Conservation (phyloP, 2,113 vertebrate species). For the Megaceryle maxima region DNA sequence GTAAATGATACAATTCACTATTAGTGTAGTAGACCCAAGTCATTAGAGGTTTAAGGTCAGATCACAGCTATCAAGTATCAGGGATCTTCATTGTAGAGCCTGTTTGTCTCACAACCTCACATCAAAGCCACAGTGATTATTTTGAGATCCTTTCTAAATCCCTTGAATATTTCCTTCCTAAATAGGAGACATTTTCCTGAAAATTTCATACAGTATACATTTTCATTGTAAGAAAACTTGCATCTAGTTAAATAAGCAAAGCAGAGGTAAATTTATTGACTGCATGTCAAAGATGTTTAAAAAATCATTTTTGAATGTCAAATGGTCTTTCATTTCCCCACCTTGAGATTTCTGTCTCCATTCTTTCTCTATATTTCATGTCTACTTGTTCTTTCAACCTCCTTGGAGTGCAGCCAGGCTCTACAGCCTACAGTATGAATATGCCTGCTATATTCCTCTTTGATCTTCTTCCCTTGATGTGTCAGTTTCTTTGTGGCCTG, state of each 20-base stretch:
- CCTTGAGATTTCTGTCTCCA: constrained; percentile 72
- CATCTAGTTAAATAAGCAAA: constrained; percentile 56
- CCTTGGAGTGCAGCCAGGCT: constrained; percentile 70
- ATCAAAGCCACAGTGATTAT: background rate
- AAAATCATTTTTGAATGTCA: constrained; percentile 72
- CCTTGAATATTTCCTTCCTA: background rate
- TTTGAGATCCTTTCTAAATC: background rate
- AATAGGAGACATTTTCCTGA: background rate
- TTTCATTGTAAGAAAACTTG: constrained; percentile 13
- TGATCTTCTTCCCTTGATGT: constrained; percentile 80
- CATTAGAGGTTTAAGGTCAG: background rate
- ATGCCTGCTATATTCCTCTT: constrained; percentile 67
- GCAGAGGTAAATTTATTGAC: constrained; percentile 59
- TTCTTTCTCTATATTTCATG: constrained; percentile 74
- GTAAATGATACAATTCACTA: background rate
- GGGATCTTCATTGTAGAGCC: background rate
- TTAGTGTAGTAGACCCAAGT: background rate
- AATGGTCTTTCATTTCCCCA: constrained; percentile 70
- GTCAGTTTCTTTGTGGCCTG: constrained; percentile 76
- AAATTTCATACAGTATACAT: background rate
- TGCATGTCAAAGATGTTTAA: constrained; percentile 61
- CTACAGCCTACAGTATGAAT: constrained; percentile 64
- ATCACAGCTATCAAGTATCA: rapidly evolving
- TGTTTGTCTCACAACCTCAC: background rate
- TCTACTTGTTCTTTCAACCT: constrained; percentile 74